Evolutionary conservation across 2,113 vertebrate genomes (phyloP).

Genomic region (Condylura cristata): DNA sequence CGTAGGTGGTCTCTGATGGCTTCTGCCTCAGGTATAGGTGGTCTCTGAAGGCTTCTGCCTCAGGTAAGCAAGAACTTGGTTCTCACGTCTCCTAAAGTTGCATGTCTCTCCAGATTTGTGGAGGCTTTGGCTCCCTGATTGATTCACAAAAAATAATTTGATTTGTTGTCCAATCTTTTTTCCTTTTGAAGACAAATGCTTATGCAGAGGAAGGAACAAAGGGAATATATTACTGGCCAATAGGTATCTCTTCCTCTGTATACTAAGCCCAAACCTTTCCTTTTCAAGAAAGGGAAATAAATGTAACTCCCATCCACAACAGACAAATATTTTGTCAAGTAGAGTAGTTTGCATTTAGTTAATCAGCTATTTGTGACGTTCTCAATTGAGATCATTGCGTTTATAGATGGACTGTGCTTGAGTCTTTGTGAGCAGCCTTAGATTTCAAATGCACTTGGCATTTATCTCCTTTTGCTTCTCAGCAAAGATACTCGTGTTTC

Average conservation of each 20-base stretch:
- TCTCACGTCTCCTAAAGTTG: not conserved
- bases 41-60: not conserved
- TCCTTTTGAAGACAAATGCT: not conserved
- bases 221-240: not conserved
- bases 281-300: not conserved
- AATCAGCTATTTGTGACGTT: not conserved
- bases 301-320: not conserved
- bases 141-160: not conserved
- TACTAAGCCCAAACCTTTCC: not conserved
- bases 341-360: conserved; percentile 32
- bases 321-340: conserved; percentile 64
- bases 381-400: not conserved
- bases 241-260: conserved; percentile 1
- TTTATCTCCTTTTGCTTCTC: conserved; percentile 94
- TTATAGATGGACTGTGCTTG: conserved; percentile 75
- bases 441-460: conserved; percentile 91
- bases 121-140: not conserved
- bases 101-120: not conserved
- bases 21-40: not conserved
- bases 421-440: conserved; percentile 88
- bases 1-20: not conserved
- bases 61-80: not conserved
- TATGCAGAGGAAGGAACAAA: not conserved
- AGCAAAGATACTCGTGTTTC: conserved; percentile 90
- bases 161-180: not conserved